These are phyloP conservation scores for Lepidochrysops patricia DNA, from an alignment of 2,888 invertebrate species.

Conservation along the genomic window DNA sequence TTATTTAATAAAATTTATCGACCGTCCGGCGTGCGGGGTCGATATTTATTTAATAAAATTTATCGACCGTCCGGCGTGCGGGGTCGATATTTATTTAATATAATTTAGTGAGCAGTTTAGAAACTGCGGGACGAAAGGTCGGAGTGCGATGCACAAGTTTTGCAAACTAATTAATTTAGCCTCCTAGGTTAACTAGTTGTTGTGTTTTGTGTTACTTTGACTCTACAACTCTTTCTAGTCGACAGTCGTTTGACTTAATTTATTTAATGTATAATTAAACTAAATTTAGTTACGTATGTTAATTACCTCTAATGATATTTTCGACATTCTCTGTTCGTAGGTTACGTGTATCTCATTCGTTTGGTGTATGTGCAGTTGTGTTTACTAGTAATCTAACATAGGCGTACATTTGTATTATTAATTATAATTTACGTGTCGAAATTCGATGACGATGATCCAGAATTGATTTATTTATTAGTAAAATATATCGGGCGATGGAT, in stretches of 20 bases:
- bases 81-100: slow-evolving; percentile 34
- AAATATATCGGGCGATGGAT: slow-evolving; percentile 54
- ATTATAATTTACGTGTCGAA: slow-evolving; percentile 35
- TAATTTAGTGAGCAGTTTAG: slow-evolving; percentile 37
- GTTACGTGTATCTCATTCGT: slow-evolving; percentile 48
- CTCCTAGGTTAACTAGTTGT: slow-evolving; percentile 59
- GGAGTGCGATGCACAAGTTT: slow-evolving; percentile 56
- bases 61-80: too few species aligned
- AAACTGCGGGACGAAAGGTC: slow-evolving; percentile 30
- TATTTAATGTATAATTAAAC: slow-evolving; percentile 31
- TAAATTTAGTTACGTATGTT: slow-evolving; percentile 33
- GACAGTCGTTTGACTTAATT: slow-evolving; percentile 29
- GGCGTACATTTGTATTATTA: slow-evolving; percentile 58
- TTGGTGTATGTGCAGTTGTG: slow-evolving; percentile 68
- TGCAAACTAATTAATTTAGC: slow-evolving; percentile 45
- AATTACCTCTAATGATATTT: slow-evolving; percentile 43
- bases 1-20: too few species aligned
- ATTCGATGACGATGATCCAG: slow-evolving; percentile 31
- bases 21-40: too few species aligned
- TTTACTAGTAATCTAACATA: slow-evolving; percentile 50
- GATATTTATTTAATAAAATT: too few species aligned
- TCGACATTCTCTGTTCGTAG: slow-evolving; percentile 53
- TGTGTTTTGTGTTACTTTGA: slow-evolving; percentile 63
- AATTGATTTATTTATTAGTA: slow-evolving; percentile 69
- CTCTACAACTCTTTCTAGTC: slow-evolving; percentile 48